Base-by-base conservation (phyloP, 2,797 vertebrate genomes). In the Labeo calbasu region DNA sequence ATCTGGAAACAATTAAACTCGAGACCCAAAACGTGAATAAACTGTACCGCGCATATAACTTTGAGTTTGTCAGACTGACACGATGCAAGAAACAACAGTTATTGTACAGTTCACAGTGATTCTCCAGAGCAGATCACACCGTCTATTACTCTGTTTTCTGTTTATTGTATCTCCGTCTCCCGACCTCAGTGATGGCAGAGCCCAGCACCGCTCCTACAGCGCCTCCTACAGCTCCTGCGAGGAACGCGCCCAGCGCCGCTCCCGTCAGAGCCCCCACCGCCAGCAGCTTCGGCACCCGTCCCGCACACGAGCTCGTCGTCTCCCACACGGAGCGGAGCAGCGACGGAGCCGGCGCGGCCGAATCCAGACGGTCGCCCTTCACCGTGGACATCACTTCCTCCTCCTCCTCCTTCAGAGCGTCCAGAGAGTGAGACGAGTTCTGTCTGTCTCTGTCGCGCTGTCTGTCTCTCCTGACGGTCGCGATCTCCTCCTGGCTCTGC, bases 121-220 rank as follows among this genome's bases (percentile, higher is more conserved):
- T 61, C n/a, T 59, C 21, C 55, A 23, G 43, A 50, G 43, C 69
- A 50, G 23, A 17, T 7, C 46, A 51, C 15, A 50, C 69, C 2
- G 55, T 66, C 48, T 55, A 48, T 94, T 84, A 95, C 57, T 95
- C 91, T 0, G 78, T 91, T 90, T 95, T 95, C 48, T 91, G 50
- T 23, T 89, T 91, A 69, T 53, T 15, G 14, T 93, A 83, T 84
- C 92, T 95, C 12, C 88, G 85, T 73, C 94, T 90, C 46, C 89
- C 93, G 63, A 92, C 91, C 85, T 95, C 95, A 5, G 87, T 85
- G 0, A 75, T 85, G 1, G 83, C 92, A 36, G 93, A 91, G 15
- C 95, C 95, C 59, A 91, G 87, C 2, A 88, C 90, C 32, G 92
- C 92, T 1, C 95, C 95, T 0, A 93, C 77, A 13, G 92, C 94